Evolutionary conservation across 2,888 invertebrate genomes (phyloP).

Genomic region (Drosophila diplacantha): DNA sequence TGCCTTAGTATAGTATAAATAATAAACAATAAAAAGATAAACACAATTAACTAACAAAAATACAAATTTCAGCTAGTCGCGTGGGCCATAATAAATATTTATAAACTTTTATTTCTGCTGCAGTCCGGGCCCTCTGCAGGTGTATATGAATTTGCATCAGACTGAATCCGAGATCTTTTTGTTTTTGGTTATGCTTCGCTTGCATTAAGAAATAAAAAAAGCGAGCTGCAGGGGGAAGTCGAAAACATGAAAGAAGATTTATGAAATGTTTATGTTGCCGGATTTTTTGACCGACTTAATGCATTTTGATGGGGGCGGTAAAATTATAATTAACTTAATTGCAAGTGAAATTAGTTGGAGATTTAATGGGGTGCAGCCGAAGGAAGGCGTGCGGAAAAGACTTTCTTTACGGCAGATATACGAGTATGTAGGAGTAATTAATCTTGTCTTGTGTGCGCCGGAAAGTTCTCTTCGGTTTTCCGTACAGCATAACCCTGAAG

Average conservation of each 20-base stretch:
- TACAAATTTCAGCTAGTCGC: slow-evolving; percentile 47
- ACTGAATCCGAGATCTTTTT: slow-evolving; percentile 25
- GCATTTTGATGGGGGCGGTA: slow-evolving; percentile 52
- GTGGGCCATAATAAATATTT: slow-evolving; percentile 65
- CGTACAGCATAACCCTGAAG: slow-evolving; percentile 18
- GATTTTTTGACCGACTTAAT: slow-evolving; percentile 56
- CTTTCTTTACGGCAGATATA: slow-evolving; percentile 25
- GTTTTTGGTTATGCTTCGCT: slow-evolving; percentile 41
- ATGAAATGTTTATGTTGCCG: slow-evolving; percentile 32
- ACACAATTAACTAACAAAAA: slow-evolving; percentile 46
- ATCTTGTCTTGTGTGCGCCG: slow-evolving; percentile 11
- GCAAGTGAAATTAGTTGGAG: slow-evolving; percentile 66
- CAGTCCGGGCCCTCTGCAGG: slow-evolving; percentile 47
- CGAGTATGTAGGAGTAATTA: slow-evolving; percentile 15
- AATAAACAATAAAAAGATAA: slow-evolving; percentile 36
- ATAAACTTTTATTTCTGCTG: slow-evolving; percentile 27
- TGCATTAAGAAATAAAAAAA: slow-evolving; percentile 25
- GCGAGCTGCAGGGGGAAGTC: slow-evolving; percentile 1
- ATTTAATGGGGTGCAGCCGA: slow-evolving; percentile 58
- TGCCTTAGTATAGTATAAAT: slow-evolving; percentile 28
- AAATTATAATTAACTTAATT: slow-evolving; percentile 67
- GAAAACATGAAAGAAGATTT: slow-evolving; percentile 40
- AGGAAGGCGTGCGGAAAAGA: slow-evolving; percentile 40
- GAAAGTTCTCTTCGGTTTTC: slow-evolving; percentile 6
- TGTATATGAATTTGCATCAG: slow-evolving; percentile 51